phyloP scores from a whole-genome alignment of 2,888 invertebrate genomes.

The Dryococelus australis region DNA sequence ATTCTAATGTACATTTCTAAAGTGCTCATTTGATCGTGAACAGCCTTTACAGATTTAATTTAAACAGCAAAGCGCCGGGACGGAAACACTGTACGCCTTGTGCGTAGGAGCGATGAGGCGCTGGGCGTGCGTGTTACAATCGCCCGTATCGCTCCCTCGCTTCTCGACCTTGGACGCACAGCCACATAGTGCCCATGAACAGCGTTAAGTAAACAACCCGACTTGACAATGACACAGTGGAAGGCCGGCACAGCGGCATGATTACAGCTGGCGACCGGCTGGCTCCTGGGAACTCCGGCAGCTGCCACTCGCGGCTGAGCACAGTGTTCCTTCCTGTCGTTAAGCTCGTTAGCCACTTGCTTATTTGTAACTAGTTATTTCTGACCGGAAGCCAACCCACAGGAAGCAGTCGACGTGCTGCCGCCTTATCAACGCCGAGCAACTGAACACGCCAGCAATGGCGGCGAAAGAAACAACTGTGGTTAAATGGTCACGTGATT shows the following conservation, averaged over 20 bases:
- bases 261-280: not conserved
- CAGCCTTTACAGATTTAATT: too few relatives aligned
- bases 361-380: slow-evolving; percentile 8
- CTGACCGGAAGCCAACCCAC: not conserved
- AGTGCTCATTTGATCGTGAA: too few relatives aligned
- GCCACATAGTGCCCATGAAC: too few relatives aligned
- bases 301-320: not conserved
- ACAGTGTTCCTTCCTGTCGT: not conserved
- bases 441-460: not conserved
- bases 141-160: too few relatives aligned
- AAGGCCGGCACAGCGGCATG: not conserved
- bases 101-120: too few relatives aligned
- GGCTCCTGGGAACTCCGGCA: not conserved
- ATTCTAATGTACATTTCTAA: too few relatives aligned
- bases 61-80: too few relatives aligned
- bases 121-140: too few relatives aligned
- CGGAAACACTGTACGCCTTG: too few relatives aligned
- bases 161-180: not conserved
- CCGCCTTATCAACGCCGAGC: not conserved
- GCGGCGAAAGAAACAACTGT: too few relatives aligned
- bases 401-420: not conserved
- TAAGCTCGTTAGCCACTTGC: not conserved
- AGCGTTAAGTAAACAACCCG: too few relatives aligned
- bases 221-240: not conserved
- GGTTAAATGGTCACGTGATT: too few relatives aligned